Base-by-base conservation (phyloP, 2,797 vertebrate genomes). In the Spea hammondii region DNA sequence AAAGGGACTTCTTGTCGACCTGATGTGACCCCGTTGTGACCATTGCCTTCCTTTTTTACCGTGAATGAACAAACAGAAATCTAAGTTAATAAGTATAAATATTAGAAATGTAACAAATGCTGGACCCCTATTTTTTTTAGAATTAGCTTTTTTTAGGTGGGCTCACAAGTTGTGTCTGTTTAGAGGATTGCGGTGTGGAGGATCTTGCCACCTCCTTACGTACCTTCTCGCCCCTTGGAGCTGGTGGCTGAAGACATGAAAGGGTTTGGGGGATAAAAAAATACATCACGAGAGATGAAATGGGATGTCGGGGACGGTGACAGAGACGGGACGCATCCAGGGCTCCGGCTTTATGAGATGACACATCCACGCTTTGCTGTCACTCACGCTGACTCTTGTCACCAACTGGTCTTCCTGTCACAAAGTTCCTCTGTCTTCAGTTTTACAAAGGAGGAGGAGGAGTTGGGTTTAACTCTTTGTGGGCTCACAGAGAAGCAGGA, bases 381-480 rank as follows among this genome's bases (percentile, higher is more conserved):
- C 86, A 89, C 89, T 87, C 85, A 88, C 88, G 86, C 86, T 87
- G 88, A 84, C 88, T 89, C 88, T 89, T 92, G 92, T 92, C 92
- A 91, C 91, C 81, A 76, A 89, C 88, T 90, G 89, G 87, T 84
- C 91, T 90, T 89, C 87, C 78, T 81, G 85, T 83, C 87, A 80
- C 84, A 85, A 83, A 79, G 0, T 80, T 80, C 84, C 83, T 84
- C 72, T 70, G 78, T 5, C 77, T 55, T 14, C 53, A 65, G 76
- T 13, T 11, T 47, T 32, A 60, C 79, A 76, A 67, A 66, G 69
- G 60, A 8, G 32, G 45, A 49, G 79, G 74, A 83, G 82, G 80
- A 64, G 77, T 32, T 2, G 79, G 44, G 47, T 55, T 87, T 90
- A 91, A 91, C 89, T 72, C 89, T 87, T 89, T 71, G 78, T 11